phyloP scores from a whole-genome alignment of 1,140 invertebrate species.

The Drosophila kanapiae region DNA sequence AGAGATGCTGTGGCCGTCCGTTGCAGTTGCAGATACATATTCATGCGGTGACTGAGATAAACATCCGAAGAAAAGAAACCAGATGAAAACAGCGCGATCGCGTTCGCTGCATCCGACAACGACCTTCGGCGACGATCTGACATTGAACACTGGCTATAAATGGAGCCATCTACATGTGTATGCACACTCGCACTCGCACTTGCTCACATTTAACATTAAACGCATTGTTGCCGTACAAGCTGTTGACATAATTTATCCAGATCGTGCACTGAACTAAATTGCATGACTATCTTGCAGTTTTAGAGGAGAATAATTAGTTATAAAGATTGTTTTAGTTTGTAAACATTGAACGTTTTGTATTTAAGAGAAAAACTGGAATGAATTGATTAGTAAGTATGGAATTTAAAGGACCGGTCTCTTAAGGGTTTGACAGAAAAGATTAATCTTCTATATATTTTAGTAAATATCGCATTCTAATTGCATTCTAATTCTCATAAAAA shows the following conservation, averaged over 20 bases:
- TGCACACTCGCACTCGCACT: conserved; percentile 9
- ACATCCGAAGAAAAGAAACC: conserved; percentile 54
- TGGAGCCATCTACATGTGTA: conserved; percentile 35
- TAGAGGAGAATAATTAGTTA: background rate
- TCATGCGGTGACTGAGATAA: conserved; percentile 52
- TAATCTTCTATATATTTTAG: background rate
- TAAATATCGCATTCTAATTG: too few species aligned
- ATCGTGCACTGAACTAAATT: conserved; percentile 10
- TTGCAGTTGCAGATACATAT: conserved; percentile 27
- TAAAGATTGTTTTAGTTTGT: background rate
- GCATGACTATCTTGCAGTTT: too few species aligned
- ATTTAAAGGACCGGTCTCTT: too few species aligned
- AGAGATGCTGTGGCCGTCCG: too few species aligned
- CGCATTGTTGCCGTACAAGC: conserved; percentile 26
- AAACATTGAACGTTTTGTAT: too few species aligned
- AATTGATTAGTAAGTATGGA: too few species aligned
- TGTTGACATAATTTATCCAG: conserved; percentile 41
- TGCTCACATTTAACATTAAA: conserved; percentile 15
- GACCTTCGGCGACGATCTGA: conserved; percentile 71
- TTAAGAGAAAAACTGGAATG: too few species aligned
- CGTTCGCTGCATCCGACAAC: conserved; percentile 45
- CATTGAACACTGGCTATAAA: conserved; percentile 67
- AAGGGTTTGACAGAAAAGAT: background rate
- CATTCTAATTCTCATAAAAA: background rate
- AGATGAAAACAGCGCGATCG: conserved; percentile 36